Conservation (phyloP, 2,888 invertebrate species). For the Troglohyphantes excavatus region DNA sequence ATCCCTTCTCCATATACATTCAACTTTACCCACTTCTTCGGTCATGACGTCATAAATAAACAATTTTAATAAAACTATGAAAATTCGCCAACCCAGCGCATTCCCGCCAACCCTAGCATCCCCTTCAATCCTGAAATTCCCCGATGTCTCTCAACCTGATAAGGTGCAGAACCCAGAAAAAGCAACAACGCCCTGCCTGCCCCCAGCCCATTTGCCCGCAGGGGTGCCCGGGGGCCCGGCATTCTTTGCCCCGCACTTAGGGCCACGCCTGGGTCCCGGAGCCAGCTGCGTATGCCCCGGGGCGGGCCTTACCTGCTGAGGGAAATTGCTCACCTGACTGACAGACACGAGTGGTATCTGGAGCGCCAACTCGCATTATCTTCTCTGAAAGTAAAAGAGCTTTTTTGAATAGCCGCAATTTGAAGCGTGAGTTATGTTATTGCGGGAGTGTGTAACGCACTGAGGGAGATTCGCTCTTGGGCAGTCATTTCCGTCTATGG, state of each 20-base stretch:
- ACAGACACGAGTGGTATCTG: conserved; percentile 2
- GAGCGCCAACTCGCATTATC: not conserved
- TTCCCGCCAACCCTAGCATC: not conserved
- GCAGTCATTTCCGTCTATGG: no score
- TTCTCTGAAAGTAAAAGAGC: not conserved
- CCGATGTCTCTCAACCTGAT: conserved; percentile 58
- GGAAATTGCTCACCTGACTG: conserved; percentile 50
- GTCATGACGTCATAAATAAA: no score
- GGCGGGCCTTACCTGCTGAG: conserved; percentile 52
- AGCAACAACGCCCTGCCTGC: conserved; percentile 73
- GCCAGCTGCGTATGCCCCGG: conserved; percentile 51
- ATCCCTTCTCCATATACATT: no score
- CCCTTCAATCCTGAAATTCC: conserved; percentile 42
- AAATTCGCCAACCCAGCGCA: conserved; percentile 36
- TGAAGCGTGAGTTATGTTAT: not conserved
- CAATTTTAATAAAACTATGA: not conserved
- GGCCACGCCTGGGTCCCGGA: conserved; percentile 75
- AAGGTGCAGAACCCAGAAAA: conserved; percentile 63
- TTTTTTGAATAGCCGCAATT: not conserved
- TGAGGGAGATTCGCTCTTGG: no score
- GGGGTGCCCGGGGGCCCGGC: conserved; percentile 43
- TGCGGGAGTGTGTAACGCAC: not conserved
- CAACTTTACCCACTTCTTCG: no score
- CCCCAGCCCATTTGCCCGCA: conserved; percentile 46
- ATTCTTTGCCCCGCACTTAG: conserved; percentile 67